A percentile compares a stretch with the other conserved stretches of the same genome.
These are phyloP conservation scores for Agriopis leucophaearia DNA, from an alignment of 2,888 invertebrate genomes.

Conservation along the genomic window DNA sequence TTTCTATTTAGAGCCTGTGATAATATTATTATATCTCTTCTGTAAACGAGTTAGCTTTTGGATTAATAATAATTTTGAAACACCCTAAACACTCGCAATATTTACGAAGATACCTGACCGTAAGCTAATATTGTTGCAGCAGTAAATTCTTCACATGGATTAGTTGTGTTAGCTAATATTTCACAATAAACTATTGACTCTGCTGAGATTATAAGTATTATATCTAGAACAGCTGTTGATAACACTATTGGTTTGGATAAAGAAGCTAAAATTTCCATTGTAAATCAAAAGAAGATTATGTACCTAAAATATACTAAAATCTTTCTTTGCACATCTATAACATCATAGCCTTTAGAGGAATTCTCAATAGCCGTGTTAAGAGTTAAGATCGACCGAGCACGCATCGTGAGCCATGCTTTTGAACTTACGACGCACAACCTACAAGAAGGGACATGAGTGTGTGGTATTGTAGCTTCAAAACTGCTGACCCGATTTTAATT, in stretches of 20 bases:
- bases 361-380: slow-evolving; percentile 1
- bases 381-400: slow-evolving; percentile 9
- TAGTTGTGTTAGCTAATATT: slow-evolving; percentile 59
- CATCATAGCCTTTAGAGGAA: slow-evolving; percentile 4
- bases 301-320: slow-evolving; percentile 33
- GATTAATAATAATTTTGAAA: slow-evolving; percentile 35
- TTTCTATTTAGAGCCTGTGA: slow-evolving; percentile 2
- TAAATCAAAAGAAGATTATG: slow-evolving; percentile 56
- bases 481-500: too few species aligned
- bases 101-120: slow-evolving; percentile 47
- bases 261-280: slow-evolving; percentile 68
- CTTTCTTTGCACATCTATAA: slow-evolving; percentile 18
- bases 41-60: slow-evolving; percentile 26
- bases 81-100: slow-evolving; percentile 33
- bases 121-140: slow-evolving; percentile 58
- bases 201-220: slow-evolving; percentile 62
- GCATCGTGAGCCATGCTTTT: too few species aligned
- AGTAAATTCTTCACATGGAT: slow-evolving; percentile 58
- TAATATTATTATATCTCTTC: slow-evolving; percentile 22
- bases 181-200: slow-evolving; percentile 64
- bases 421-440: too few species aligned
- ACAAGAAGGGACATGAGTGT: too few species aligned
- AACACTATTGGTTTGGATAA: slow-evolving; percentile 59
- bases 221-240: slow-evolving; percentile 63
- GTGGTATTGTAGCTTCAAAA: too few species aligned